Conservation (phyloP, 2,888 invertebrate species). For the Eupelmus urozonus region DNA sequence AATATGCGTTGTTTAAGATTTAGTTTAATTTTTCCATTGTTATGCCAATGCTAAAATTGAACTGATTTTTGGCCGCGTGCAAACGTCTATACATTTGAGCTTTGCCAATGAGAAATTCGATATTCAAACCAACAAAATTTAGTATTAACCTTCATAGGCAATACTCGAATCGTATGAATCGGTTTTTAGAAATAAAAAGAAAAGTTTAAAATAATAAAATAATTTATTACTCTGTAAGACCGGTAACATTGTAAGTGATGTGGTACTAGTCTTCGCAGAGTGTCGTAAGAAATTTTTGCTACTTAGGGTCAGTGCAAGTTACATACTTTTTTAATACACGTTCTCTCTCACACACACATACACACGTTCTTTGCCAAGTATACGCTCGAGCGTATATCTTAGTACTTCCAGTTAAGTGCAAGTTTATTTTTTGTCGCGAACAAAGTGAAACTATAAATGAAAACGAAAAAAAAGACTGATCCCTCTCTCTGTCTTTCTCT, state of each 20-base stretch:
- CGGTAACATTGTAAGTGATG: constrained; percentile 52
- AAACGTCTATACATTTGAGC: constrained; percentile 27
- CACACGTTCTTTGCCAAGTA: constrained; percentile 38
- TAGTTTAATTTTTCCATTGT: constrained; percentile 5
- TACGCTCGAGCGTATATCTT: constrained; percentile 28
- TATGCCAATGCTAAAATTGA: not conserved
- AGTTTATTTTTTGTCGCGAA: constrained; percentile 28
- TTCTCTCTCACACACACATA: too few relatives aligned
- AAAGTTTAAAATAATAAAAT: constrained; percentile 15
- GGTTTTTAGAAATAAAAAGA: constrained; percentile 24
- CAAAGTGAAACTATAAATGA: constrained; percentile 12
- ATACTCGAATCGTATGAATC: constrained; percentile 19
- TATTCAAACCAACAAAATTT: constrained; percentile 26
- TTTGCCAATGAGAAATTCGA: constrained; percentile 29
- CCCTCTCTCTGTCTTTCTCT: constrained; percentile 60
- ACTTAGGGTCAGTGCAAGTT: constrained; percentile 54
- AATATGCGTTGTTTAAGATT: not conserved
- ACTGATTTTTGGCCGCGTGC: constrained; percentile 1
- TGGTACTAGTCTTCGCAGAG: constrained; percentile 54
- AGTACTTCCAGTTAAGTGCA: constrained; percentile 48
- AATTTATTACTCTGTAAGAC: constrained; percentile 47
- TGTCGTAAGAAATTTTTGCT: constrained; percentile 45
- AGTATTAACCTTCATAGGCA: constrained; percentile 26
- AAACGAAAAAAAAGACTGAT: constrained; percentile 53
- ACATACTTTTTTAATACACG: constrained; percentile 20